phyloP scores from a whole-genome alignment of 2,113 vertebrate species.

The Ceyx melanurus region DNA sequence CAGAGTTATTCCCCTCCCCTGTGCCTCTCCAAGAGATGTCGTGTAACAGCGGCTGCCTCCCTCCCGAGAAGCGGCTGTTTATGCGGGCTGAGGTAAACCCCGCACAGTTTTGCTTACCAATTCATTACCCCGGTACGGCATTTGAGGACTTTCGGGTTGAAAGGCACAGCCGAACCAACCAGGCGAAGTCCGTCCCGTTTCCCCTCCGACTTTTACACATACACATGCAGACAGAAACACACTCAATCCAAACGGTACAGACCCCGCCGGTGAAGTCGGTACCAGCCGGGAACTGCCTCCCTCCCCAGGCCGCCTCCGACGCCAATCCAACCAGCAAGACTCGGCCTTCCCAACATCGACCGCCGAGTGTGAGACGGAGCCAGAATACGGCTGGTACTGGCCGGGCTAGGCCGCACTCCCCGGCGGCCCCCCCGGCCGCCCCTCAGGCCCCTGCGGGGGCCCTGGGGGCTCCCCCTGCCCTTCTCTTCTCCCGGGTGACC shows the following conservation, averaged over 20 bases:
- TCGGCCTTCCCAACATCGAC: background rate
- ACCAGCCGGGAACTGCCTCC: background rate
- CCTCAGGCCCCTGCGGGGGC: no score
- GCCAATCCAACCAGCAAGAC: background rate
- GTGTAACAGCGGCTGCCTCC: background rate
- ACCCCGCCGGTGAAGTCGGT: background rate
- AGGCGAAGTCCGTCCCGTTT: background rate
- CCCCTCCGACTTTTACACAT: background rate
- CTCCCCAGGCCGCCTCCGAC: background rate
- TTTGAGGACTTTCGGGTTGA: background rate
- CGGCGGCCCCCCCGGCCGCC: background rate
- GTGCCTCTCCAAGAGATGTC: background rate
- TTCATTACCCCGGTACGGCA: background rate
- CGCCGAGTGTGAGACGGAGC: background rate
- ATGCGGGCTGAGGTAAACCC: background rate
- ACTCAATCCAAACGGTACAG: background rate
- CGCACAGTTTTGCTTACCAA: background rate
- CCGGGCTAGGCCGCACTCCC: background rate
- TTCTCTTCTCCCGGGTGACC: no score
- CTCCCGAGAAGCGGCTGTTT: background rate
- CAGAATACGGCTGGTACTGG: background rate
- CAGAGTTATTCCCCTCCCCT: fast-evolving
- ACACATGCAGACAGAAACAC: background rate
- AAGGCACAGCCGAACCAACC: background rate
- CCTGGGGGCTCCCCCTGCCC: no score